Base-by-base conservation (phyloP, 2,113 vertebrate genomes). In the Amphiprion percula region DNA sequence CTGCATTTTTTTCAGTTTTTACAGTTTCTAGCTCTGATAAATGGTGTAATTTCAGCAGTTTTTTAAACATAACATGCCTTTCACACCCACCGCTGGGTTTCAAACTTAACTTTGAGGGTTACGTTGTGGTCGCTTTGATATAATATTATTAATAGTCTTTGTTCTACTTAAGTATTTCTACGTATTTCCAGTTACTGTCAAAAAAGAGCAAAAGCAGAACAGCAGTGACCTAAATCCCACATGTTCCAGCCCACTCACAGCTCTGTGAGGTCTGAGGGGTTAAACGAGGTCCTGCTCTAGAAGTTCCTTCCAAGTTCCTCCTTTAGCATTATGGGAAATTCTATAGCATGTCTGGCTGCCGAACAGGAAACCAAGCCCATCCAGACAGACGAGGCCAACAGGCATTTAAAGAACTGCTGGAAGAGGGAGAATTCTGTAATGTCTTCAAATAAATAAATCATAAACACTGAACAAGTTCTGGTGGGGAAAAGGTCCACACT, bases 281-380 rank as follows among this genome's bases (percentile, higher is more conserved):
- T 77, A 86, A 58, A 74, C 19, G 0, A 74, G 85, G 82, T 89
- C 79, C 67, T 52, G 46, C 23, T 70, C 68, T 63, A 62, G 64
- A 60, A 37, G 17, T 46, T 50, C 71, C 50, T 54, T 83, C 80
- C 76, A 69, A 81, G 71, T 65, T 60, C 64, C 74, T 64, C 68
- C 65, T 53, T 0, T 1, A 68, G 87, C 33, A 67, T 79, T 79
- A 74, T 89, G 85, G 78, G 85, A 86, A 87, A 87, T 68, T 84
- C 78, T 89, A 88, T 78, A 91, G 68, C 80, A 79, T 52, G 82
- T 77, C 87, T 83, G 84, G 82, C 64, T 82, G 68, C 82, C 68
- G 66, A 64, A 85, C 86, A 87, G 89, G 87, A 91, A 90, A 74
- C 90, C 86, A 80, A 88, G 9, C 87, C 86, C 74, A 61, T 70